Conservation (phyloP, 2,113 vertebrate species). For the Noctilio leporinus region DNA sequence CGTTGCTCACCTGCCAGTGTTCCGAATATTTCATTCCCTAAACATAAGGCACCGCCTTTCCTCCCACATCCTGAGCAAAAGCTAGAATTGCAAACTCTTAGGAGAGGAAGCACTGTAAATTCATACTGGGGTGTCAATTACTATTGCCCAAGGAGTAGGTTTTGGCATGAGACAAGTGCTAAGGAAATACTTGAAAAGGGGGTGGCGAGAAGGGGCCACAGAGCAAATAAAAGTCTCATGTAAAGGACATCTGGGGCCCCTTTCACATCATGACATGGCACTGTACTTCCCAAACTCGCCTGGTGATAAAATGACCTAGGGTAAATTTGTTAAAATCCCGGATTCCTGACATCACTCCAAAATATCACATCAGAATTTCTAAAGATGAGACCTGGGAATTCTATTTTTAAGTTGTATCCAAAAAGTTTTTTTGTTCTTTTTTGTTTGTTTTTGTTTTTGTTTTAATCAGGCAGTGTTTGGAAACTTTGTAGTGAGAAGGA, state of each 20-base stretch:
- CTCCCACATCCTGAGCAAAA: neutral
- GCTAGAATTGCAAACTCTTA: neutral
- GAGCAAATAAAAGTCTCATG: neutral
- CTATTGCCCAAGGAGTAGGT: neutral
- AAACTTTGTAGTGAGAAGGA: neutral
- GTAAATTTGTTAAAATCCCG: neutral
- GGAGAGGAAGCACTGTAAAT: neutral
- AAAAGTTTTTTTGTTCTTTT: neutral
- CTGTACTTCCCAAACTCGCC: neutral
- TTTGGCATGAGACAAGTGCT: neutral
- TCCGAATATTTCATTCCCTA: constrained; percentile 26
- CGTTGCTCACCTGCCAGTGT: constrained; percentile 17
- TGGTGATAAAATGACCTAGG: neutral
- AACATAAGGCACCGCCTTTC: neutral
- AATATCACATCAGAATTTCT: neutral
- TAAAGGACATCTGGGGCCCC: neutral
- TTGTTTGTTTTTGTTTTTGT: neutral
- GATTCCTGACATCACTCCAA: neutral
- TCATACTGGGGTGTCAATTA: constrained; percentile 14
- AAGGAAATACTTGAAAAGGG: neutral
- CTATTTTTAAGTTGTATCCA: neutral
- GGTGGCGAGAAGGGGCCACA: neutral
- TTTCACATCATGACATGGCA: neutral
- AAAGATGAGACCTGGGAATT: neutral
- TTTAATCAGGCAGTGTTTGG: neutral